These are phyloP conservation scores for Varanus komodoensis DNA, from an alignment of 2,113 vertebrate species.

Conservation along the genomic window DNA sequence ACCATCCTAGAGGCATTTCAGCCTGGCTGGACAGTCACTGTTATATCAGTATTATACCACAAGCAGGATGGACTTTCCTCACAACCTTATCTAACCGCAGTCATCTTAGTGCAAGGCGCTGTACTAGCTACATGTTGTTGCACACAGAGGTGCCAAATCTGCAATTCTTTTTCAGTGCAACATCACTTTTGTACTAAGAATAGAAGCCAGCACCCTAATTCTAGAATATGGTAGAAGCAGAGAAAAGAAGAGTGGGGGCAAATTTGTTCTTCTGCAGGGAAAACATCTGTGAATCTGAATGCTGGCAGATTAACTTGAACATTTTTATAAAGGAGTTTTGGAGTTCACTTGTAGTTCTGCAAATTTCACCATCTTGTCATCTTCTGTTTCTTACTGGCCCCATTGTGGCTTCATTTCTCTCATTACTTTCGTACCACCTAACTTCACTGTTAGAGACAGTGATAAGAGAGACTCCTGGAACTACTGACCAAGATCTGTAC, in stretches of 20 bases:
- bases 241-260: neutral
- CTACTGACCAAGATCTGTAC: neutral
- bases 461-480: neutral
- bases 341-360: no score
- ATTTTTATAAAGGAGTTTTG: neutral
- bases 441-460: no score
- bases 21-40: no score
- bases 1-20: no score
- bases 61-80: neutral
- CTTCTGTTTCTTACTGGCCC: no score
- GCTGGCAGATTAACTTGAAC: neutral
- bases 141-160: no score
- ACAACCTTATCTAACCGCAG: neutral
- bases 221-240: neutral
- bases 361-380: no score
- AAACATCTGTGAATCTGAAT: neutral
- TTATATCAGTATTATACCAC: neutral
- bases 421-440: no score
- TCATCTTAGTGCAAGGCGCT: neutral
- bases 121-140: neutral
- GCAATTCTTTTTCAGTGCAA: neutral
- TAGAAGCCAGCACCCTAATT: neutral
- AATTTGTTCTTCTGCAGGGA: neutral
- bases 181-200: neutral
- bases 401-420: no score